These are phyloP conservation scores for Caloenas nicobarica DNA, from an alignment of 2,113 vertebrate species.

Conservation along the genomic window DNA sequence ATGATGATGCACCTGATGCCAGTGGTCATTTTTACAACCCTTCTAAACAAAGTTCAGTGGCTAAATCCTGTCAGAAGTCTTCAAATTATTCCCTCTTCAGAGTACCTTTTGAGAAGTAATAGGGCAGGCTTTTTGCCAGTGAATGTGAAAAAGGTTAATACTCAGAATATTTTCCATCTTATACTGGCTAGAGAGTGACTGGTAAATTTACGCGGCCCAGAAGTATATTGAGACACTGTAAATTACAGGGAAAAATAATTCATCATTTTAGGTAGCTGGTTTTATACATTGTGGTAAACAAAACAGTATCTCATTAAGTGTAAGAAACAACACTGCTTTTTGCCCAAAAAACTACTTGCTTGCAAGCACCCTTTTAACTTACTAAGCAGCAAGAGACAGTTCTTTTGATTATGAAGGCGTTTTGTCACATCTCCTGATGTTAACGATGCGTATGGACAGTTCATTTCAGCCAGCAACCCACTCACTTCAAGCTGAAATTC, in stretches of 20 bases:
- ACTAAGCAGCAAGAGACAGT: constrained; percentile 95
- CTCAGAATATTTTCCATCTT: not conserved
- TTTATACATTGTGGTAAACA: not conserved
- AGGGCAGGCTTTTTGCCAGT: not conserved
- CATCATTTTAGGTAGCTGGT: not conserved
- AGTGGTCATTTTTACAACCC: not conserved
- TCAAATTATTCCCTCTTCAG: not conserved
- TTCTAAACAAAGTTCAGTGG: not conserved
- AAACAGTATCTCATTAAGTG: not conserved
- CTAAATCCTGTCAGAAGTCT: not conserved
- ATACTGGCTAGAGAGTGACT: not conserved
- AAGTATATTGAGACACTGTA: not conserved
- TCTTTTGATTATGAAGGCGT: constrained; percentile 88
- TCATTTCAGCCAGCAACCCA: constrained; percentile 91
- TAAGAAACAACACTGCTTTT: not conserved
- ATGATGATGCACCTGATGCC: not conserved
- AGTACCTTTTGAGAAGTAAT: not conserved
- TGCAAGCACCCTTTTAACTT: constrained; percentile 68
- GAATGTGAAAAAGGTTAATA: not conserved
- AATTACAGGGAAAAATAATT: not conserved
- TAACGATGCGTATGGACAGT: constrained; percentile 88
- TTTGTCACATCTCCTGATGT: constrained; percentile 90
- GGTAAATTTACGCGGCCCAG: not conserved
- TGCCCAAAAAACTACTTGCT: not conserved
- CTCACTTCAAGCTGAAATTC: constrained; percentile 97